phyloP scores from a whole-genome alignment of 2,797 vertebrate species.

The Propithecus perrieri region DNA sequence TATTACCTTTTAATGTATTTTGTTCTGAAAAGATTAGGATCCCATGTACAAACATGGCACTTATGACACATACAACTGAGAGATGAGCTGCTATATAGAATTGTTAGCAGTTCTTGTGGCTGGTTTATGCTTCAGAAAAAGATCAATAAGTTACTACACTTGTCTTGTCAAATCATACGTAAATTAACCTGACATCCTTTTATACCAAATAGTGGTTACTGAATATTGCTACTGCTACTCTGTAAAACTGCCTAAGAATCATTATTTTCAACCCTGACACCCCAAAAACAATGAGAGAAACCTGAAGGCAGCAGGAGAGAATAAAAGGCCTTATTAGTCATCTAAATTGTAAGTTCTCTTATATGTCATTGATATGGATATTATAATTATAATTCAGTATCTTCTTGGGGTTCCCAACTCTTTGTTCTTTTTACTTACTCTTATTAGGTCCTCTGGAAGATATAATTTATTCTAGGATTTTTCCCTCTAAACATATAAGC shows the following conservation, averaged over 20 bases:
- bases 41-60: neutral
- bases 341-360: neutral
- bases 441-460: neutral
- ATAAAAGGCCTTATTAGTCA: neutral
- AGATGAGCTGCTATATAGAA: neutral
- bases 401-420: neutral
- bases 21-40: neutral
- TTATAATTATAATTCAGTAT: neutral
- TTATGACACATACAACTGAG: neutral
- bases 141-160: neutral
- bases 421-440: slow-evolving; percentile 33
- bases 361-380: neutral
- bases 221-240: neutral
- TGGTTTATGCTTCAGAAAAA: neutral
- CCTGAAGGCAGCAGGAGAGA: neutral
- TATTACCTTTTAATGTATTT: neutral
- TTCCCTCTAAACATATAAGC: neutral
- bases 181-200: neutral
- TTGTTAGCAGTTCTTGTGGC: neutral
- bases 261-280: neutral
- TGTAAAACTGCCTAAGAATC: neutral
- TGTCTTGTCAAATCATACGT: neutral
- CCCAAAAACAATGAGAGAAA: neutral
- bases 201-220: neutral
- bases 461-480: neutral